Conservation (phyloP, 2,888 invertebrate species). For the Chromoteleia sp. region DNA sequence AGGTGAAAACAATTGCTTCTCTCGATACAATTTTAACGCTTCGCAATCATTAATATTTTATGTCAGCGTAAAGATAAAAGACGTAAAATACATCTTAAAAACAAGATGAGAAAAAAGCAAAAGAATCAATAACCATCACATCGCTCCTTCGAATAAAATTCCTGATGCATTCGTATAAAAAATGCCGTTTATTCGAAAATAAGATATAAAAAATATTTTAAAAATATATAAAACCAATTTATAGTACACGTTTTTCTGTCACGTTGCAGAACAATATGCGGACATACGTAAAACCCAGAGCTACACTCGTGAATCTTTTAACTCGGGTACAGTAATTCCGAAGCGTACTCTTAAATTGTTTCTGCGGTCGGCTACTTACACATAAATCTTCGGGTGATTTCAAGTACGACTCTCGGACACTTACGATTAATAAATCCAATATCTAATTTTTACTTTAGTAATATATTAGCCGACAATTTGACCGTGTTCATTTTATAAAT, state of each 20-base stretch:
- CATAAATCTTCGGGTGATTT: conserved; percentile 33
- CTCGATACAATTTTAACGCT: conserved; percentile 39
- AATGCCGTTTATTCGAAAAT: conserved; percentile 7
- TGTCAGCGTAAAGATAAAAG: conserved; percentile 20
- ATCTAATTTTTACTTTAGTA: too few relatives aligned
- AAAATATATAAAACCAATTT: conserved; percentile 19
- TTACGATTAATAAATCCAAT: too few relatives aligned
- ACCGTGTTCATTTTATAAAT: too few relatives aligned
- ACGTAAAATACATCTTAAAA: conserved; percentile 34
- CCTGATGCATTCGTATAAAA: conserved; percentile 2
- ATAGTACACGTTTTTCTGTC: conserved; percentile 14
- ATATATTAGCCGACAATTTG: too few relatives aligned
- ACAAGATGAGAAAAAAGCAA: not conserved
- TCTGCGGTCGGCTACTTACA: conserved; percentile 15
- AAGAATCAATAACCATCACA: conserved; percentile 21
- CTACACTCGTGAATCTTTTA: conserved; percentile 38
- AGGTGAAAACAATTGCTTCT: conserved; percentile 25
- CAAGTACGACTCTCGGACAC: too few relatives aligned
- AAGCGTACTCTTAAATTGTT: conserved; percentile 32
- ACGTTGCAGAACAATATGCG: conserved; percentile 34
- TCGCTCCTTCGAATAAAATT: conserved; percentile 5
- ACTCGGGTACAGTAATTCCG: conserved; percentile 23
- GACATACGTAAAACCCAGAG: conserved; percentile 12
- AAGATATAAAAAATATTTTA: conserved; percentile 11
- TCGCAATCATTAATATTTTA: conserved; percentile 38